phyloP scores from a whole-genome alignment of 2,113 vertebrate genomes.

The Oreochromis niloticus region DNA sequence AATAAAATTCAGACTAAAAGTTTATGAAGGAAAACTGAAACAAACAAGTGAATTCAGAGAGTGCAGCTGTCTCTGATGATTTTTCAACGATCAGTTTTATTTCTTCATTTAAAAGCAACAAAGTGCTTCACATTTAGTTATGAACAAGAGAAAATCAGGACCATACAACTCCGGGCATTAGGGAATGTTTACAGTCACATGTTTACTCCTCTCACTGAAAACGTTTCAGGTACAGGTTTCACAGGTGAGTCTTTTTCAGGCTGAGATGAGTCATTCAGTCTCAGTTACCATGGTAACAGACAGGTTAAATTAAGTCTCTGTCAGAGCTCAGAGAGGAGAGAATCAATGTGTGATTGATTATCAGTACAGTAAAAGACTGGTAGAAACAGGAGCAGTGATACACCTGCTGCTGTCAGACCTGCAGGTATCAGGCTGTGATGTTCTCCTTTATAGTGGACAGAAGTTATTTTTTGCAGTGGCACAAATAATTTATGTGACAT shows the following conservation, averaged over 20 bases:
- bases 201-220: background rate
- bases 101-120: background rate
- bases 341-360: background rate
- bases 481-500: too few relatives aligned
- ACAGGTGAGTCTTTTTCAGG: background rate
- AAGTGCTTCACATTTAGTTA: background rate
- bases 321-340: background rate
- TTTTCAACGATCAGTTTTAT: background rate
- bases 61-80: background rate
- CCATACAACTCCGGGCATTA: background rate
- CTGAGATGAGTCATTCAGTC: background rate
- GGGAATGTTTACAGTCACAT: background rate
- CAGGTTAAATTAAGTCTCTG: background rate
- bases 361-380: background rate
- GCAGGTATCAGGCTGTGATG: too few relatives aligned
- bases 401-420: too few relatives aligned
- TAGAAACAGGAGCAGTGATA: too few relatives aligned
- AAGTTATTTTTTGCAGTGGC: too few relatives aligned
- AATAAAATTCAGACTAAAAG: background rate
- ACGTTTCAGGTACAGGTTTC: background rate
- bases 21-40: background rate
- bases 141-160: background rate
- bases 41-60: background rate
- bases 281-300: background rate
- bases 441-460: too few relatives aligned